Conservation (phyloP, 53 echinoderm and acorn worm species). For the Stichopus horrens region DNA sequence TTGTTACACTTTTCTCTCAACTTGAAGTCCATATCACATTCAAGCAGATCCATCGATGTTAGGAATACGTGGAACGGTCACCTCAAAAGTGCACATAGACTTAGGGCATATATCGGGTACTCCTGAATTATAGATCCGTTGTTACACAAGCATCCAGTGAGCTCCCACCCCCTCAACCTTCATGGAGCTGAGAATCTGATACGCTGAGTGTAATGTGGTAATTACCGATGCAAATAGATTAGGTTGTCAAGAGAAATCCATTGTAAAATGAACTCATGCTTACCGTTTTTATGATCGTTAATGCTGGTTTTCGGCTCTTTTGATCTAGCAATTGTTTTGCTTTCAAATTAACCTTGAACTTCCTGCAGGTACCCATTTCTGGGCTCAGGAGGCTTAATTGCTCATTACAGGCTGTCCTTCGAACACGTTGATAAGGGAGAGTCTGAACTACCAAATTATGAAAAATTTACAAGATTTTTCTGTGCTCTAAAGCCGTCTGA, state of each 20-base stretch:
- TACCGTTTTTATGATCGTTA: not conserved
- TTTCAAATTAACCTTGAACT: not conserved
- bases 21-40: no score
- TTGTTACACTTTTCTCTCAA: no score
- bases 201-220: not conserved
- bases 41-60: no score
- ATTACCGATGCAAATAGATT: slow-evolving; percentile 6
- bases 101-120: no score
- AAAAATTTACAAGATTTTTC: not conserved
- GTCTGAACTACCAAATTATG: not conserved
- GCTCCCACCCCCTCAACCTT: no score
- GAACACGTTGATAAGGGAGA: not conserved
- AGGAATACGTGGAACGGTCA: no score
- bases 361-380: slow-evolving; percentile 6
- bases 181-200: no score
- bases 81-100: no score
- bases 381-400: not conserved
- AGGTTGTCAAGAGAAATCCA: slow-evolving; percentile 1
- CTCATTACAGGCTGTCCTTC: slow-evolving; percentile 3
- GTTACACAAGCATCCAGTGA: no score
- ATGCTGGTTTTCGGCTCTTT: not conserved
- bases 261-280: slow-evolving; percentile 17
- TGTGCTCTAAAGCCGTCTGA: not conserved
- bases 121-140: no score
- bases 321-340: slow-evolving; percentile 10